A percentile compares a stretch with the other conserved stretches of the same genome.
Evolutionary conservation across 2,113 vertebrate genomes (phyloP).

Genomic region (Benitochromis conjunctus): DNA sequence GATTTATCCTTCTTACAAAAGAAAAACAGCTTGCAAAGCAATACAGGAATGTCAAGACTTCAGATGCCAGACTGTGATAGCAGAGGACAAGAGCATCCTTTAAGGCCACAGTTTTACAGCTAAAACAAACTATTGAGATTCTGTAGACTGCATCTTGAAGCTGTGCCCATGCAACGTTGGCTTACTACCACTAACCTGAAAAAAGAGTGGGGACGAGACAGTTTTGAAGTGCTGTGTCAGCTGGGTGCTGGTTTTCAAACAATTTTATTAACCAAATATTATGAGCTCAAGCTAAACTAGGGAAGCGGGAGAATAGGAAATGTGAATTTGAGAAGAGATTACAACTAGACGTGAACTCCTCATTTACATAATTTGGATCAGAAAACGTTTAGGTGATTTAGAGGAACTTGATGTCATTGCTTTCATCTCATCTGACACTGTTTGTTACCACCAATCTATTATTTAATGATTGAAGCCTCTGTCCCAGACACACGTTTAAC

Average conservation of each 20-base stretch:
- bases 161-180: conserved; percentile 44
- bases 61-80: conserved; percentile 55
- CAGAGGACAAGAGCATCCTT: conserved; percentile 6
- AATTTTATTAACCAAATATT: neutral
- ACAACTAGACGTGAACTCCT: neutral
- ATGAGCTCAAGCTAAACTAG: neutral
- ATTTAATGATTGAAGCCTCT: neutral
- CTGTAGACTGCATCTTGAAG: conserved; percentile 40
- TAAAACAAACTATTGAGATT: conserved; percentile 17
- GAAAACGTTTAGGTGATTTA: neutral
- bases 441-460: neutral
- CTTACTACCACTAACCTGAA: neutral
- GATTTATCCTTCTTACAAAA: neutral
- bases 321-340: neutral
- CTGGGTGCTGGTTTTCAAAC: neutral
- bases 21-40: conserved; percentile 28
- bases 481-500: neutral
- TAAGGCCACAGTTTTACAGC: neutral
- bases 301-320: neutral
- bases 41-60: conserved; percentile 39
- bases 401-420: neutral
- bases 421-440: neutral
- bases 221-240: conserved; percentile 5
- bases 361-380: neutral
- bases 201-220: neutral